These are phyloP conservation scores for Molanna angustata DNA, from an alignment of 2,888 invertebrate species.

Conservation along the genomic window DNA sequence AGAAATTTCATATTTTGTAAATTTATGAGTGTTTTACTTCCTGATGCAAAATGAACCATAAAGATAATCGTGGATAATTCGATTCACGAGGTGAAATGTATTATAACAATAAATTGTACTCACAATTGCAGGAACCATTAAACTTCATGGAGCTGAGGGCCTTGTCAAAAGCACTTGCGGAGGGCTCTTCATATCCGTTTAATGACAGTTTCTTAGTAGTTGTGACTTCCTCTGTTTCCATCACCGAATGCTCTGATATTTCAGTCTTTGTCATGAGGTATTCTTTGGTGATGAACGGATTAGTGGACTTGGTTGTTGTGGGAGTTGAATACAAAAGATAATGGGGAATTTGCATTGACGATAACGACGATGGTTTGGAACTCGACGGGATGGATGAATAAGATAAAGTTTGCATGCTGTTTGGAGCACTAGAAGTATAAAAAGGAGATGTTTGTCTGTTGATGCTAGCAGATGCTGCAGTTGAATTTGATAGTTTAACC, in stretches of 20 bases:
- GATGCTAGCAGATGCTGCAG: slow-evolving; percentile 2
- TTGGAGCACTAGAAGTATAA: slow-evolving; percentile 35
- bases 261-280: slow-evolving; percentile 43
- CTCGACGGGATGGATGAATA: slow-evolving; percentile 1
- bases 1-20: too few relatives aligned
- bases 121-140: slow-evolving; percentile 20
- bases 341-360: slow-evolving; percentile 16
- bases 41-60: too few relatives aligned
- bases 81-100: too few relatives aligned
- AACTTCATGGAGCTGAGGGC: slow-evolving; percentile 15
- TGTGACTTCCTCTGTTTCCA: slow-evolving; percentile 50
- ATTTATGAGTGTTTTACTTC: too few relatives aligned
- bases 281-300: slow-evolving; percentile 37
- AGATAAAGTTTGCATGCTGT: not conserved
- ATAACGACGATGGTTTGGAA: slow-evolving; percentile 9
- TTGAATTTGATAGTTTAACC: not conserved
- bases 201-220: slow-evolving; percentile 50
- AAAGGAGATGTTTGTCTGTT: slow-evolving; percentile 20
- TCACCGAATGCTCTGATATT: slow-evolving; percentile 48
- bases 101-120: slow-evolving; percentile 18
- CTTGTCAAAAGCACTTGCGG: slow-evolving; percentile 16
- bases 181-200: slow-evolving; percentile 39
- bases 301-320: slow-evolving; percentile 24
- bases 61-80: too few relatives aligned
- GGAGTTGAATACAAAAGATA: slow-evolving; percentile 26